These are phyloP conservation scores for Calycopis cecrops DNA, from an alignment of 1,140 invertebrate genomes.

Conservation along the genomic window DNA sequence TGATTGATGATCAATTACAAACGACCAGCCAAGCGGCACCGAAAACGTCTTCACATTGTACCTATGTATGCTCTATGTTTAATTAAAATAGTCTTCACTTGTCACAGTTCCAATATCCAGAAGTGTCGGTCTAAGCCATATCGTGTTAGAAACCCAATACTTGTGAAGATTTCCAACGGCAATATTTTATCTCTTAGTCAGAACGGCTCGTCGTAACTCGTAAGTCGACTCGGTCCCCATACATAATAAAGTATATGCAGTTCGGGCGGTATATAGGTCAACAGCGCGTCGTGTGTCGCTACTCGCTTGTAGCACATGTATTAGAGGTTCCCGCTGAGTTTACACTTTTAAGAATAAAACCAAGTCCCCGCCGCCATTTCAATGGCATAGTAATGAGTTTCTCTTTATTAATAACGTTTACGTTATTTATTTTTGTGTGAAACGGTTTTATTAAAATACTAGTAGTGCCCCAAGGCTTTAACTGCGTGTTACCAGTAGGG, in stretches of 20 bases:
- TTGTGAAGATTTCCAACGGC: constrained; percentile 30
- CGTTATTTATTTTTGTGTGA: constrained; percentile 8
- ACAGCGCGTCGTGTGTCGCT: constrained; percentile 26
- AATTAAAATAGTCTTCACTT: too few relatives aligned
- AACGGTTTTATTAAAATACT: too few relatives aligned
- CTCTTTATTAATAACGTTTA: constrained; percentile 15
- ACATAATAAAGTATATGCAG: constrained; percentile 37
- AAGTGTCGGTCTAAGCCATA: not conserved
- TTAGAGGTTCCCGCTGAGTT: constrained; percentile 22
- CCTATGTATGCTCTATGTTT: too few relatives aligned
- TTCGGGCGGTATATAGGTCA: constrained; percentile 34
- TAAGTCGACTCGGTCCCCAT: constrained; percentile 30
- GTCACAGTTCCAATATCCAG: not conserved
- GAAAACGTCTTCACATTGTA: too few relatives aligned
- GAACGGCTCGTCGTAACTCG: constrained; percentile 30
- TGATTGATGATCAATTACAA: too few relatives aligned
- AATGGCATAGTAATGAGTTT: constrained; percentile 19
- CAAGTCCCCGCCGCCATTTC: constrained; percentile 12
- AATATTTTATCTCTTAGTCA: constrained; percentile 36
- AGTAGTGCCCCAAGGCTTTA: too few relatives aligned
- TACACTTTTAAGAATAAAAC: constrained; percentile 14
- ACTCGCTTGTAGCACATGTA: constrained; percentile 28
- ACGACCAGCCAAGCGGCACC: too few relatives aligned
- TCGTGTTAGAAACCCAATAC: not conserved
- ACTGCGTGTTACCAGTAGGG: too few relatives aligned